Evolutionary conservation across 2,113 vertebrate genomes (phyloP), one percentile per base, ranked within the genome.

Genomic region (Theropithecus gelada): DNA sequence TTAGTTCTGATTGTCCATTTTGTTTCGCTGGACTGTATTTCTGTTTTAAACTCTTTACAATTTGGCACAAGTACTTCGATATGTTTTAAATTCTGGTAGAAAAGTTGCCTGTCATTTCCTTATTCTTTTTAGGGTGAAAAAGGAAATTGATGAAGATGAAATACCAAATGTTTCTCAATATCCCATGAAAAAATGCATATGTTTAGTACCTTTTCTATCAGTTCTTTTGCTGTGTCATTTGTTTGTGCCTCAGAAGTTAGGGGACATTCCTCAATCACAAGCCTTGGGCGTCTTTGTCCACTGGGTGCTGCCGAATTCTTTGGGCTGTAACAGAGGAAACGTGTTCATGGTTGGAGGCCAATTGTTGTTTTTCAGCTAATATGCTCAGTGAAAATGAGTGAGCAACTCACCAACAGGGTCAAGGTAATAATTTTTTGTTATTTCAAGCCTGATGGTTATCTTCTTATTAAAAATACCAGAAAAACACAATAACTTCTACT

Each of bases 221-320:
- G 99, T 12, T 99, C 99, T 98, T 99, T 98, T 88, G 99, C 99
- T 2, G 98, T 97, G 73, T 99, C 99, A 9, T 99, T 99, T 13
- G 99, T 99, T 98, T 99, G 99, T 6, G 99, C 99, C 93, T 99
- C 99, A 88, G 98, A 98, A 11, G 98, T 98, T 95, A 99, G 97
- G 48, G 99, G 99, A 99, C 99, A 99, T 98, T 99, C 99, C 98
- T 99, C 99, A 98, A 99, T 99, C 98, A 99, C 99, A 97, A 99
- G 98, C 96, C 98, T 98, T 6, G 99, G 99, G 38, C 98, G 98
- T 68, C 99, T 99, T 98, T 99, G 99, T 97, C 98, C 99, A 99
- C 98, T 97, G 94, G 99, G 98, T 96, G 98, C 98, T 97, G 98
- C 94, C 0, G 99, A 78, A 30, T 90, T 98, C 98, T 99, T 99